Conservation (phyloP, 1,140 invertebrate genomes). For the Lepidurus couesii region DNA sequence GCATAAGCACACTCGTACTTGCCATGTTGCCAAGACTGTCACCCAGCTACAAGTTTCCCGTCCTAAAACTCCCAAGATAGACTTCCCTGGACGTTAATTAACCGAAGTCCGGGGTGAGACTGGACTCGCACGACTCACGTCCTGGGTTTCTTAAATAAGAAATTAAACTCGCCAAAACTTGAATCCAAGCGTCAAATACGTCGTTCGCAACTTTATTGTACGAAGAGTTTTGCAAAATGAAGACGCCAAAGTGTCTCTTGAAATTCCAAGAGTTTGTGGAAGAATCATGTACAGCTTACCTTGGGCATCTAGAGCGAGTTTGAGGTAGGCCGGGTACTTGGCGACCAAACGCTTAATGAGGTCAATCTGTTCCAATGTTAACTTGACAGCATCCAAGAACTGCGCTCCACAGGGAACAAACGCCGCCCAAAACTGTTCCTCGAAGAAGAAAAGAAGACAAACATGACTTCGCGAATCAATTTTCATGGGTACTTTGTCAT, state of each 20-base stretch:
- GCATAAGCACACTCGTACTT: too few relatives aligned
- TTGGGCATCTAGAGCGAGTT: slow-evolving; percentile 65
- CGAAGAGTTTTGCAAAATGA: too few relatives aligned
- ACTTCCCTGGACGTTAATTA: not conserved
- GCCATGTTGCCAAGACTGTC: not conserved
- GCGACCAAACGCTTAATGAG: slow-evolving; percentile 74
- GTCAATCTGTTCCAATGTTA: slow-evolving; percentile 80
- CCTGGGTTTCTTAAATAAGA: too few relatives aligned
- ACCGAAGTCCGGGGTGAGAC: not conserved
- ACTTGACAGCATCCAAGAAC: slow-evolving; percentile 73
- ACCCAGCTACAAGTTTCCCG: not conserved
- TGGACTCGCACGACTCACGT: too few relatives aligned
- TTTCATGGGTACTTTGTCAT: too few relatives aligned
- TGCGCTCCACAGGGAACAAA: slow-evolving; percentile 80
- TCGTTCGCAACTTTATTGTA: too few relatives aligned
- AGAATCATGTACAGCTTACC: slow-evolving; percentile 50
- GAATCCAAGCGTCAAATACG: too few relatives aligned
- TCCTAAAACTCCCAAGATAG: not conserved
- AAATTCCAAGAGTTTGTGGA: not conserved
- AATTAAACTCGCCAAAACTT: too few relatives aligned
- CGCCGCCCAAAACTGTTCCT: slow-evolving; percentile 74
- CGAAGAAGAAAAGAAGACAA: not conserved
- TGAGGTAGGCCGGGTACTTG: slow-evolving; percentile 69
- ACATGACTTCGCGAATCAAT: not conserved
- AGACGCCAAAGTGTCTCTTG: too few relatives aligned